Conservation (phyloP, 1,140 invertebrate species). For the Diabrotica virgifera region DNA sequence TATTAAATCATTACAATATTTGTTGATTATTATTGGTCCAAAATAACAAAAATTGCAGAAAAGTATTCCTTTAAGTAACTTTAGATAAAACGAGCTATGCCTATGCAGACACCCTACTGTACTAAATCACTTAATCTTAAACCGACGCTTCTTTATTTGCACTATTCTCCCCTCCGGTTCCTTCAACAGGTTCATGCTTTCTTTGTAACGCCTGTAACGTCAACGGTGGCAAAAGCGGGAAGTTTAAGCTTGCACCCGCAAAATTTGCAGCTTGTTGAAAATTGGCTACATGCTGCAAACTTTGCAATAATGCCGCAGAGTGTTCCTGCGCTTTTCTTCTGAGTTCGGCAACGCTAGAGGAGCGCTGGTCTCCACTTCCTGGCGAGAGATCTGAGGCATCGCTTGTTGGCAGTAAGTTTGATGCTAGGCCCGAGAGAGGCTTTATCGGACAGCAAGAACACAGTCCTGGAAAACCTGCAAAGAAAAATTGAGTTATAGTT, state of each 20-base stretch:
- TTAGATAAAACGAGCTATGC: too few relatives aligned
- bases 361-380: slow-evolving; percentile 57
- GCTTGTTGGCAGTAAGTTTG: slow-evolving; percentile 34
- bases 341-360: slow-evolving; percentile 82
- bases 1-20: too few relatives aligned
- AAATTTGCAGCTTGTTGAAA: slow-evolving; percentile 56
- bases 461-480: slow-evolving; percentile 63
- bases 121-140: background rate
- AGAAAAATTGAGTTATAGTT: slow-evolving; percentile 1
- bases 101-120: too few relatives aligned
- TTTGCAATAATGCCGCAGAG: slow-evolving; percentile 77
- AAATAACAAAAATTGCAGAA: too few relatives aligned
- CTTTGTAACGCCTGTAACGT: slow-evolving; percentile 48
- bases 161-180: slow-evolving; percentile 9
- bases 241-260: slow-evolving; percentile 53
- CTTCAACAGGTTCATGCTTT: slow-evolving; percentile 37
- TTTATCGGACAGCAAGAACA: slow-evolving; percentile 77
- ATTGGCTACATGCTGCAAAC: slow-evolving; percentile 58
- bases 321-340: slow-evolving; percentile 88
- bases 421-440: slow-evolving; percentile 46
- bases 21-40: too few relatives aligned
- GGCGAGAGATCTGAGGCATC: slow-evolving; percentile 41
- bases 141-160: background rate
- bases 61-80: too few relatives aligned
- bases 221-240: slow-evolving; percentile 53